Evolutionary conservation across 2,888 invertebrate species (phyloP).

Genomic region (Aphrophora alni): DNA sequence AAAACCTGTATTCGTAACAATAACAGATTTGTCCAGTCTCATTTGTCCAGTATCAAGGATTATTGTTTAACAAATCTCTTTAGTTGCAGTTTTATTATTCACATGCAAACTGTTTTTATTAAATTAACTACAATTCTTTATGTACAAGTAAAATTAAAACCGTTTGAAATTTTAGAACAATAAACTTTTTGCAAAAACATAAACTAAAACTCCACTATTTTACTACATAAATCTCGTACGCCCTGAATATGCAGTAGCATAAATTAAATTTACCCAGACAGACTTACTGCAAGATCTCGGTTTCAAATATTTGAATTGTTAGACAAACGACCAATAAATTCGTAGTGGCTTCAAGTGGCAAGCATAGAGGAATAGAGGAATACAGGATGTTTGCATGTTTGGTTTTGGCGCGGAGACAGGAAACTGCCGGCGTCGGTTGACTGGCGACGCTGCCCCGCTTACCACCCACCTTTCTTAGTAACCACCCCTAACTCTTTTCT

Average conservation of each 20-base stretch:
- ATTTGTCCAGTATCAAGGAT: too few species aligned
- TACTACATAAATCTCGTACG: too few species aligned
- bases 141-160: too few species aligned
- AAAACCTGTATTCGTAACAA: too few species aligned
- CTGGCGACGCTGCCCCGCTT: conserved; percentile 24
- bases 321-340: not conserved
- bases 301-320: not conserved
- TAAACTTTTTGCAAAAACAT: too few species aligned
- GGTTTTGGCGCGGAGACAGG: conserved; percentile 35
- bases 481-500: not conserved
- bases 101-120: too few species aligned
- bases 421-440: conserved; percentile 31
- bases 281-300: not conserved
- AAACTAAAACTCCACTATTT: too few species aligned
- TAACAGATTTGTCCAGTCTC: too few species aligned
- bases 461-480: not conserved
- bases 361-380: not conserved
- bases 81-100: too few species aligned
- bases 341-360: not conserved
- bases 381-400: conserved; percentile 34
- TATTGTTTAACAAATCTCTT: too few species aligned
- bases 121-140: too few species aligned
- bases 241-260: not conserved
- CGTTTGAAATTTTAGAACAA: too few species aligned
- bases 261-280: not conserved